Conservation (phyloP, 2,113 vertebrate species). For the Eulemur rufifrons region DNA sequence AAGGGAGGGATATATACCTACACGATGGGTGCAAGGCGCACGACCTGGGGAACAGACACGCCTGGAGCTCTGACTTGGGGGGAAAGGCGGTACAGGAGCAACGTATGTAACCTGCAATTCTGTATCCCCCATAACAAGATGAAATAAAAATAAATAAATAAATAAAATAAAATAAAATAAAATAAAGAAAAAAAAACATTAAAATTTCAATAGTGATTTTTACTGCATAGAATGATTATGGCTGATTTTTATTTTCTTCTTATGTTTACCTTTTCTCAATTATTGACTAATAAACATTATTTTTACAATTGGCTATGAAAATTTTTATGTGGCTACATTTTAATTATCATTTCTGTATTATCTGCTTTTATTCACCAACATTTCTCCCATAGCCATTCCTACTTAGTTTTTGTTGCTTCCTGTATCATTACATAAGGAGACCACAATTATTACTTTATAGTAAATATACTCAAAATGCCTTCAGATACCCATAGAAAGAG, state of each 20-base stretch:
- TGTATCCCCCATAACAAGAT: no score
- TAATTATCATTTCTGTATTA: not conserved
- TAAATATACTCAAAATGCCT: slow-evolving; percentile 23
- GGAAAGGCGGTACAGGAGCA: no score
- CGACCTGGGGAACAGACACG: no score
- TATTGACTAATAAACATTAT: not conserved
- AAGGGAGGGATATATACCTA: no score
- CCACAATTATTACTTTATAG: not conserved
- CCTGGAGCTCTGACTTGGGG: no score
- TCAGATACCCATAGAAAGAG: not conserved
- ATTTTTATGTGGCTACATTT: not conserved
- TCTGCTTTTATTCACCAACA: slow-evolving; percentile 33
- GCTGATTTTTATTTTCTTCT: not conserved
- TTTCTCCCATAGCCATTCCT: not conserved
- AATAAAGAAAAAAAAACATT: not conserved
- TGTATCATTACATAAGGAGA: not conserved
- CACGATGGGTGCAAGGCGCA: no score
- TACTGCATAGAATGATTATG: not conserved
- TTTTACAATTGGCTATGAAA: slow-evolving; percentile 10
- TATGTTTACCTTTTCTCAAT: not conserved
- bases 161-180: no score
- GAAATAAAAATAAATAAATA: no score
- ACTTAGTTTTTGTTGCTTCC: slow-evolving; percentile 6
- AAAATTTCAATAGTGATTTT: slow-evolving; percentile 27
- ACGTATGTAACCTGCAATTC: no score